A percentile compares a stretch with the other conserved stretches of the same genome.
These are phyloP conservation scores for Pristiophorus japonicus DNA, from an alignment of 2,113 vertebrate genomes.

Conservation along the genomic window DNA sequence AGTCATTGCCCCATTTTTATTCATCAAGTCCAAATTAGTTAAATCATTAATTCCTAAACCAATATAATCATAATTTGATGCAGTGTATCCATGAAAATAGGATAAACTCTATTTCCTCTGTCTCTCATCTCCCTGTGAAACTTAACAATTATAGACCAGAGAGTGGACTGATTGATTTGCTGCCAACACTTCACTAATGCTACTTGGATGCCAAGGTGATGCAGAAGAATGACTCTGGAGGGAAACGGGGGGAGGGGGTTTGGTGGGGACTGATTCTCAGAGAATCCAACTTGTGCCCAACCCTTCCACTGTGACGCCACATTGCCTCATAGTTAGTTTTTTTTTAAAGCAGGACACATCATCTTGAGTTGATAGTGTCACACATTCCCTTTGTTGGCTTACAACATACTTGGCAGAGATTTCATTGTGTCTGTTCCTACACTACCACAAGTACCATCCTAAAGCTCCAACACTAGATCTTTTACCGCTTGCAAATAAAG, in stretches of 20 bases:
- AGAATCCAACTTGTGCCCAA: neutral
- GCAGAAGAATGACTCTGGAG: neutral
- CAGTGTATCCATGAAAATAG: neutral
- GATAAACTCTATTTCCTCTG: neutral
- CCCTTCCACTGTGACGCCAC: neutral
- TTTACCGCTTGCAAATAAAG: no score
- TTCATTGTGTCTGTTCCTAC: neutral
- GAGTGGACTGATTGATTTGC: neutral
- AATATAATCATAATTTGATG: neutral
- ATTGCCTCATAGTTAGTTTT: neutral
- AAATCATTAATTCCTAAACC: neutral
- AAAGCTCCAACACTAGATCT: no score
- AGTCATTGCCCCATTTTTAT: neutral
- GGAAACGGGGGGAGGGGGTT: neutral
- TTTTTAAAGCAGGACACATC: neutral
- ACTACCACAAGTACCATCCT: neutral
- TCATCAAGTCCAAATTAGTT: neutral
- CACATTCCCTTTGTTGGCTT: neutral
- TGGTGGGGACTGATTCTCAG: neutral
- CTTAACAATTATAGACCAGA: neutral
- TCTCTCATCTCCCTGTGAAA: neutral
- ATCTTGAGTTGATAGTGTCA: neutral
- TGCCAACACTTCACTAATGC: neutral
- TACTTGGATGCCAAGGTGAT: neutral
- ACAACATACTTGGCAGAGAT: neutral